Evolutionary conservation across 2,797 vertebrate genomes (phyloP).

Genomic region (Fringilla coelebs): DNA sequence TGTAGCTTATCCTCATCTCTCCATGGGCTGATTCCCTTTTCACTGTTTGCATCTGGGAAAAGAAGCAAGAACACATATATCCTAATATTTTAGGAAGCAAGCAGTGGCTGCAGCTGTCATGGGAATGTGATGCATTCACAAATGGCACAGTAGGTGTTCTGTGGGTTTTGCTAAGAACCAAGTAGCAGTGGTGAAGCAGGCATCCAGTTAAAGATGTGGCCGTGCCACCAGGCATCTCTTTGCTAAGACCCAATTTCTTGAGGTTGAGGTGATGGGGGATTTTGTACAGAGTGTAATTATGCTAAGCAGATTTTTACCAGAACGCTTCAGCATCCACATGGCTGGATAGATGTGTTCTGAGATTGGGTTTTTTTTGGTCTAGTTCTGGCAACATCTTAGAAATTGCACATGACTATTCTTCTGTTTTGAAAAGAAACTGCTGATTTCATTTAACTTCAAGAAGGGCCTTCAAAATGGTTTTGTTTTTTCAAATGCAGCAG

Average conservation of each 20-base stretch:
- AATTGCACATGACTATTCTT: not conserved
- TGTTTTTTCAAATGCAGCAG: not conserved
- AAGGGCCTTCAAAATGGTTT: not conserved
- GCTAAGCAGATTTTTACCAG: not conserved
- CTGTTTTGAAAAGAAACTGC: not conserved
- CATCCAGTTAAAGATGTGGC: not conserved
- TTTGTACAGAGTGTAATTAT: not conserved
- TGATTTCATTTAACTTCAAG: not conserved
- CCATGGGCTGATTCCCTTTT: not conserved
- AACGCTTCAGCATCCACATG: not conserved
- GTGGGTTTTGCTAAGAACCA: not conserved
- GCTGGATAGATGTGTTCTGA: not conserved
- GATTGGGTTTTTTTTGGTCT: not conserved
- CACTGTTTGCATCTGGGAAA: not conserved
- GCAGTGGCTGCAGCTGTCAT: not conserved
- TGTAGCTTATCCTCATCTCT: not conserved
- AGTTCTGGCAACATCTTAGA: not conserved
- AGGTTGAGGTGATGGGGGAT: not conserved
- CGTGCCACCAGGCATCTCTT: not conserved
- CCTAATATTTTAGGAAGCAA: not conserved
- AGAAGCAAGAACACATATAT: not conserved
- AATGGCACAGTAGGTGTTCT: not conserved
- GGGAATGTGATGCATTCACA: not conserved
- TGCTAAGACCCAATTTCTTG: not conserved
- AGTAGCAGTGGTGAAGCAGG: not conserved